Evolutionary conservation across 2,113 vertebrate genomes (phyloP).

Genomic region (Ceyx margarethae): DNA sequence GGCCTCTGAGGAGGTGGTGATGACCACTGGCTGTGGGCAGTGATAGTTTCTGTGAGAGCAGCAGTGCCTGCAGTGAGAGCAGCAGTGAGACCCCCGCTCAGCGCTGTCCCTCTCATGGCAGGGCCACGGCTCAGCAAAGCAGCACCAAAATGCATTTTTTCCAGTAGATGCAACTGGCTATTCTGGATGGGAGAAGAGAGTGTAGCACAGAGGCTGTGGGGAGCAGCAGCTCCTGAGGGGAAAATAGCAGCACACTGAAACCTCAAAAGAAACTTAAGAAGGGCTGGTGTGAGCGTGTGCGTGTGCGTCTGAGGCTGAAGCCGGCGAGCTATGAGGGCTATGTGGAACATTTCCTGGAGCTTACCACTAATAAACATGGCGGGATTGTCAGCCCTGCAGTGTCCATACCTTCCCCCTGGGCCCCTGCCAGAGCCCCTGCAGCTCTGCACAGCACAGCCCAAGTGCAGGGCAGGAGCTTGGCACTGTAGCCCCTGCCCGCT

Average conservation of each 20-base stretch:
- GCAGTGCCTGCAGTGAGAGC: background rate
- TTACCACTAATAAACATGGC: constrained; percentile 32
- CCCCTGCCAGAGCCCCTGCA: background rate
- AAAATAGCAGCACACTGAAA: background rate
- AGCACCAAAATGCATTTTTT: background rate
- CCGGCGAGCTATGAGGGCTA: constrained; percentile 55
- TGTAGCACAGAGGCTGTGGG: background rate
- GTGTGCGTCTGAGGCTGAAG: background rate
- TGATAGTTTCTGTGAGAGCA: background rate
- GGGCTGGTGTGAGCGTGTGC: background rate
- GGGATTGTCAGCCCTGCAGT: constrained; percentile 5
- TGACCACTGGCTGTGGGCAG: background rate
- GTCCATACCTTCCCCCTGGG: constrained; percentile 6
- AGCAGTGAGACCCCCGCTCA: background rate
- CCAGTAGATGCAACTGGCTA: background rate
- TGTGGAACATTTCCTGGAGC: constrained; percentile 65
- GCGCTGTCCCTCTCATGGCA: background rate
- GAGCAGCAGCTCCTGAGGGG: background rate
- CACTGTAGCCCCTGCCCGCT: no score
- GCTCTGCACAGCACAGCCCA: accelerated
- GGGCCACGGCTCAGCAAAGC: background rate
- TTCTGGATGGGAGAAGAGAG: background rate
- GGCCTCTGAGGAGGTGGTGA: background rate
- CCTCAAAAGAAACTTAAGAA: constrained; percentile 42
- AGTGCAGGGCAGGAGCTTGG: background rate